Percentiles rank a stretch among this genome's conserved stretches.
These are phyloP conservation scores for Cryptocephalus primarius DNA, from an alignment of 2,888 invertebrate genomes.

Conservation along the genomic window DNA sequence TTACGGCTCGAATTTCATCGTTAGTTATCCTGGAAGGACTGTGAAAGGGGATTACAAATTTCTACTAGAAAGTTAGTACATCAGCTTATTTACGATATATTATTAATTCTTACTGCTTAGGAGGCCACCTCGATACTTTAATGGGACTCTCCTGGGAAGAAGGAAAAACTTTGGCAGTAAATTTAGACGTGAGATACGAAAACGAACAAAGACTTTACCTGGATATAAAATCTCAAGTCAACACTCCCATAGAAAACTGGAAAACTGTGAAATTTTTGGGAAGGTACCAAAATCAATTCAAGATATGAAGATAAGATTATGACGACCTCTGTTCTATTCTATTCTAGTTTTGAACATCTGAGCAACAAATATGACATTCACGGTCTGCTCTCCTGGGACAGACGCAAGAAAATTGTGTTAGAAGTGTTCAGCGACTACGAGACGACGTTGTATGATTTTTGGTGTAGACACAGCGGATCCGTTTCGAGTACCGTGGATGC, in stretches of 20 bases:
- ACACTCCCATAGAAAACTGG: constrained; percentile 49
- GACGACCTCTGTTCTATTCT: constrained; percentile 3
- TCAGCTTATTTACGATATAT: too few relatives aligned
- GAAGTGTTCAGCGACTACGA: constrained; percentile 43
- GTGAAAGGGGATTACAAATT: constrained; percentile 58
- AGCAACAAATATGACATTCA: constrained; percentile 42
- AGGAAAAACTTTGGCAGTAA: constrained; percentile 49
- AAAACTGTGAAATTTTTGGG: constrained; percentile 42
- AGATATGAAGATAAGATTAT: neutral
- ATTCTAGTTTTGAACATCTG: constrained; percentile 40
- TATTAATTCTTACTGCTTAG: constrained; percentile 16
- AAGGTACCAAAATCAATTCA: constrained; percentile 31
- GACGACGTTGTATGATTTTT: constrained; percentile 32
- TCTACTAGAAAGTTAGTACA: constrained; percentile 39
- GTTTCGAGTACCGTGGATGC: constrained; percentile 48
- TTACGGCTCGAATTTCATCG: constrained; percentile 49
- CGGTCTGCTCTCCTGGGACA: constrained; percentile 49
- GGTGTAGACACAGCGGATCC: constrained; percentile 42
- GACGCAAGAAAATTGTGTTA: constrained; percentile 45
- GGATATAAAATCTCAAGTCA: constrained; percentile 37
- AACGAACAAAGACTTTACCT: constrained; percentile 40
- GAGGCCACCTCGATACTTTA: constrained; percentile 38
- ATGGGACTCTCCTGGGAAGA: constrained; percentile 60
- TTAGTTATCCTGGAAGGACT: constrained; percentile 67
- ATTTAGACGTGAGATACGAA: constrained; percentile 49